These are phyloP conservation scores for Geophilus truncorum DNA, from an alignment of 2,888 invertebrate genomes.

Conservation along the genomic window DNA sequence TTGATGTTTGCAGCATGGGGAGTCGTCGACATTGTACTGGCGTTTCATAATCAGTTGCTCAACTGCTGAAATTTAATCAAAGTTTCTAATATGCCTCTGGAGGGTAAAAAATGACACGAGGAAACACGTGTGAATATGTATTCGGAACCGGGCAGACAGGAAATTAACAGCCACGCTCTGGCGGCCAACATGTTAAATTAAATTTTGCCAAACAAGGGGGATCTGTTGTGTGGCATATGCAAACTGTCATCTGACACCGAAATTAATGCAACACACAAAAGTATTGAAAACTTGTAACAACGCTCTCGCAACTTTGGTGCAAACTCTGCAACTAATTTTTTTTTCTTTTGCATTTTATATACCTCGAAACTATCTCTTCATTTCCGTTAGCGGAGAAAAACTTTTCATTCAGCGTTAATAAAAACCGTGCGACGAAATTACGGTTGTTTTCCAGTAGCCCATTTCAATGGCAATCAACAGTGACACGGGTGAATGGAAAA, in stretches of 20 bases:
- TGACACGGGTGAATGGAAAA: background rate
- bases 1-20: slow-evolving; percentile 10
- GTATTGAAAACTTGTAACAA: slow-evolving; percentile 5
- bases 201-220: slow-evolving; percentile 15
- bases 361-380: too few species aligned
- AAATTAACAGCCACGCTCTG: slow-evolving; percentile 15
- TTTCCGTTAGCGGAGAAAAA: background rate
- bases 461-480: background rate
- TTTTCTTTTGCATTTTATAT: too few species aligned
- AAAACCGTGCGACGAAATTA: background rate
- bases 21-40: slow-evolving; percentile 1
- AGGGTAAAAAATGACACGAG: slow-evolving; percentile 16
- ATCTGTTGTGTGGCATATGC: slow-evolving; percentile 15
- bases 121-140: slow-evolving; percentile 17
- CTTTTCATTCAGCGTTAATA: background rate
- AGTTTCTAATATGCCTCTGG: slow-evolving; percentile 16
- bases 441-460: background rate
- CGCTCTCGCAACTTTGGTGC: background rate
- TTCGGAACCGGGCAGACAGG: slow-evolving; percentile 9
- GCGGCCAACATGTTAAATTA: slow-evolving; percentile 16
- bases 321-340: background rate
- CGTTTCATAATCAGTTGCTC: slow-evolving; percentile 12
- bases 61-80: slow-evolving; percentile 18
- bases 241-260: slow-evolving; percentile 5
- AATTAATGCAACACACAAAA: background rate